Evolutionary conservation across 2,797 vertebrate genomes (phyloP), one percentile per base, ranked within the genome.

Genomic region (Cyprinodon diabolis): DNA sequence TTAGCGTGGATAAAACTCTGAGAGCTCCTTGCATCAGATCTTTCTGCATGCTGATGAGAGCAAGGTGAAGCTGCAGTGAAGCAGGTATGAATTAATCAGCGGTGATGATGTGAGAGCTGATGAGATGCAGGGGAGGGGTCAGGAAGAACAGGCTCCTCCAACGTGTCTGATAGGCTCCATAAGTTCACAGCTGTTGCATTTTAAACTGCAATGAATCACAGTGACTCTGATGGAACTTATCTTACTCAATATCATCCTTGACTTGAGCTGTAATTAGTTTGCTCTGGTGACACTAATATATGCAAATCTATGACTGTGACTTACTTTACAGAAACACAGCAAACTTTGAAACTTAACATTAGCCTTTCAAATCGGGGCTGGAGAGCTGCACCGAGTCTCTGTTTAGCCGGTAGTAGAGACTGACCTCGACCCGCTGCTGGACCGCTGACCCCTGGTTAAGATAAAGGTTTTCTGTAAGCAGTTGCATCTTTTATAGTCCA

Each of bases 201-300:
- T 70, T 72, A 83, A 74, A 66, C 60, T 65, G 68, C 66, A 81
- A 75, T 78, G 76, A 79, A 83, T 81, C 71, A 77, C 12, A 4
- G 48, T 67, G 78, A 45, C 54, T 63, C 57, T 58, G 30, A 67
- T 75, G 71, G 40, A 84, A 79, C 66, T 62, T 76, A 76, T 80
- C 70, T 47, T 66, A 77, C 62, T 77, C 66, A 69, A 47, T 77
- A 75, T 79, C 81, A 72, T 79, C 62, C 74, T 65, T 81, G 62
- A 75, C 54, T 65, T 77, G 55, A 79, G 74, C 69, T 71, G 66
- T 70, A 77, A 70, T 82, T 54, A 65, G 74, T 57, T 58, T 45
- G 43, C 52, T 30, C 47, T 62, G 45, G 52, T 62, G 81, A 68
- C 74, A 75, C 55, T 74, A 83, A 80, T 69, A 30, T 19, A 83